Evolutionary conservation across 2,113 vertebrate species (phyloP), one percentile per base, ranked within the genome.

Genomic region (Emydura subglobosa): DNA sequence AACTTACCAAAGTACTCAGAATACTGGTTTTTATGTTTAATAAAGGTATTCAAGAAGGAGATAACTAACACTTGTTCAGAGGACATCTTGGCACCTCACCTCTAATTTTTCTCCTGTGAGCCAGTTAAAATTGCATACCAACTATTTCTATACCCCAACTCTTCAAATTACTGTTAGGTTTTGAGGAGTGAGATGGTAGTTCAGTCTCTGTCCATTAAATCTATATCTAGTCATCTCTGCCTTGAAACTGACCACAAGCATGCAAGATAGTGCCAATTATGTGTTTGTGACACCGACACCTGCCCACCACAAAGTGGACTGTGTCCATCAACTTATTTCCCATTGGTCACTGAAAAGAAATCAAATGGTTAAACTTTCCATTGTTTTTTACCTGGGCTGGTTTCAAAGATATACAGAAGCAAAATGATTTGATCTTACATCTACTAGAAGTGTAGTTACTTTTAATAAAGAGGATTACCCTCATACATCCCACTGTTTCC

Each of bases 271-370:
- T 47, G 31, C 55, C 95, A 96, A 91, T 93, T 93, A 95, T 84
- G 94, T 96, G 93, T 88, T 47, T 82, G 49, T n/a, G 4, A 55
- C 74, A 89, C 81, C 95, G 94, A 94, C 2, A 5, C 55, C 24
- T 89, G 85, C 86, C 87, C 92, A 92, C 85, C 93, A 91, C 39
- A 89, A 92, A 74, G 29, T 91, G 54, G 91, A 80, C 24, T 17
- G 21, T 72, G 85, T 53, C 81, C 47, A 44, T 86, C 91, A 85
- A 51, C 93, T 90, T 91, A 91, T 96, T 95, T 95, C 87, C 83
- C 82, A 53, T n/a, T 93, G 93, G 94, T 96, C 87, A 96, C n/a
- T 65, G 88, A 93, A 92, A 16, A 94, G 91, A 82, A 88, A 94
- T 91, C 34, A 76, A 65, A 44, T 90, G 82, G 94, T 79, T 93